Base-by-base conservation (phyloP, 2,888 invertebrate genomes). In the Chrysolina oricalcia region DNA sequence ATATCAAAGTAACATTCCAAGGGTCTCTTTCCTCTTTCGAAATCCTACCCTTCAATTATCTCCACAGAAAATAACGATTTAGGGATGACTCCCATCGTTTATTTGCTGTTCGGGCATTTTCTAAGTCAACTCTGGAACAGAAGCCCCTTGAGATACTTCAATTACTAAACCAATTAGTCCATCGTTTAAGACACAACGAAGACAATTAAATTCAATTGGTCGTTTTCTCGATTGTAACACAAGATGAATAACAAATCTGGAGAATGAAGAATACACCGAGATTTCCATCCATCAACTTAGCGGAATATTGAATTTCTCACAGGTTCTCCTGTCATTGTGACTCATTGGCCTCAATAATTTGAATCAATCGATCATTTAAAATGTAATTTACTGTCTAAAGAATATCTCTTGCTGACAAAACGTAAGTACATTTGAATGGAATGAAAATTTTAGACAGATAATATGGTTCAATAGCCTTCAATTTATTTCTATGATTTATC, bases 141-240 rank as follows among this genome's bases (percentile, higher is more conserved):
- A 46, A 15, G 0, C 46, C n/a, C 5, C 5, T 46, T n/a, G 11
- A 0, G n/a, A 15, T 46, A 46, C 46, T 5, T 6, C 15, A 46
- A 46, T 46, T 46, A 46, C 13, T 46, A 1, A 3, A n/a, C 46
- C 46, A 46, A 15, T 46, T 46, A n/a, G 46, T n/a, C n/a, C n/a
- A n/a, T n/a, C n/a, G n/a, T n/a, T n/a, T n/a, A 46, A 46, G 46
- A 13, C 46, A n/a, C n/a, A 46, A 46, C 46, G 46, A 46, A 46
- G 46, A 6, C 13, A 46, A 46, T 46, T 15, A 46, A 46, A 46
- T 46, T 46, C 15, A n/a, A 15, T 13, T 11, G 46, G 46, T 10
- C 13, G 13, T 46, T 46, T 15, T n/a, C 46, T 46, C 46, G 46
- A 46, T 46, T 46, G 5, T 46, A n/a, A n/a, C 6, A 46, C 5